Percentiles rank a stretch among this genome's conserved stretches.
Conservation (phyloP, 1,140 invertebrate genomes). For the Cepaea nemoralis region DNA sequence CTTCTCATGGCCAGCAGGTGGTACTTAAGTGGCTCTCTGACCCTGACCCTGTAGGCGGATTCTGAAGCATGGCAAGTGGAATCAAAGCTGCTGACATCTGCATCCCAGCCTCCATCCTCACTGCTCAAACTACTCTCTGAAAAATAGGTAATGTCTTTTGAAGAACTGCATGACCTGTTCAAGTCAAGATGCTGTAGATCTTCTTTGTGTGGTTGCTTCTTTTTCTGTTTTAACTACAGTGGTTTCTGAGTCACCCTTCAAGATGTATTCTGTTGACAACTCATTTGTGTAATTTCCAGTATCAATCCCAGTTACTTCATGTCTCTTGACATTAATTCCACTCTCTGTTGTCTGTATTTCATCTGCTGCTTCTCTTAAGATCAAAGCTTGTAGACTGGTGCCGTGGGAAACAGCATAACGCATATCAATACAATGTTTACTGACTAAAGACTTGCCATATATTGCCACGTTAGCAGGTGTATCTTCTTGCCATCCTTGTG, state of each 20-base stretch:
- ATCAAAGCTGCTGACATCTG: constrained; percentile 27
- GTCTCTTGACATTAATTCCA: no score
- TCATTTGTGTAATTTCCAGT: not conserved
- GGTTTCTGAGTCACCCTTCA: not conserved
- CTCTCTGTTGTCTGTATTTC: no score
- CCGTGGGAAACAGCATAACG: not conserved
- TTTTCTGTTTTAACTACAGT: not conserved
- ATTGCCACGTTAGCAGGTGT: no score
- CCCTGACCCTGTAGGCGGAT: not conserved
- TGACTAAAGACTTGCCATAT: no score
- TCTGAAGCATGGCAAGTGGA: constrained; percentile 12
- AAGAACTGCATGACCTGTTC: constrained; percentile 17
- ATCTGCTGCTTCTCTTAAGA: no score
- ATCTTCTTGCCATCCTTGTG: no score
- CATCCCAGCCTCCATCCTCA: constrained; percentile 16
- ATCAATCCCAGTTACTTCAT: no score
- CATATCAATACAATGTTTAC: not conserved
- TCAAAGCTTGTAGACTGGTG: not conserved
- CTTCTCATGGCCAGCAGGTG: not conserved
- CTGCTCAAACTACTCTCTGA: constrained; percentile 32
- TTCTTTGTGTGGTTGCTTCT: not conserved
- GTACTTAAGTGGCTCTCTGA: constrained; percentile 14
- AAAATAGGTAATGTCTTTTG: constrained; percentile 23
- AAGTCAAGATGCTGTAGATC: not conserved
- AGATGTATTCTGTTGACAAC: not conserved